Base-by-base conservation (phyloP, 2,113 vertebrate genomes). In the Cyrtonyx montezumae region DNA sequence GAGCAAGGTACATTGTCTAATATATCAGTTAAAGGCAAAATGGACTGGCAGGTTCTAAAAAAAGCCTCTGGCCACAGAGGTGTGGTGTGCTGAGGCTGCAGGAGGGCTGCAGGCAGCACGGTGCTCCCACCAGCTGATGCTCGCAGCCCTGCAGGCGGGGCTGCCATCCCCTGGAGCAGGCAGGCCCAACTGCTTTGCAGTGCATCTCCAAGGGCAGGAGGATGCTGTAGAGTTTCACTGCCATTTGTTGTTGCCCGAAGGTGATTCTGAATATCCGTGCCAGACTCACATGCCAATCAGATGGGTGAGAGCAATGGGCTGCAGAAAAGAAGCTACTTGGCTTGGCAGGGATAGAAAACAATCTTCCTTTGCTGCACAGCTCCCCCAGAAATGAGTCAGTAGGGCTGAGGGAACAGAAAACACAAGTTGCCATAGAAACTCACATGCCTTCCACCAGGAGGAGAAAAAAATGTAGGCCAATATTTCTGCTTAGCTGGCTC, bases 381-480 rank as follows among this genome's bases (percentile, higher is more conserved):
- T 96, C 82, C 95, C 95, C 96, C 80, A 96, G 88, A 94, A 97
- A 92, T 61, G 59, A 98, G 94, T 96, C 90, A 97, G 96, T 85
- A 94, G 94, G 96, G 77, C 95, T 92, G 70, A 91, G 18, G 55
- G 83, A 96, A 94, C 92, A 94, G 97, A 96, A 97, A 97, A 97
- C 93, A 91, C 91, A 95, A 97, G 98, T 97, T 98, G 96, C 97
- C 96, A 98, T 98, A 97, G 98, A 96, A 98, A 98, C 97, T 82
- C 90, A 10, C 94, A 94, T 96, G 96, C 95, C 90, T 96, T 97
- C 95, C 69, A 92, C 95, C 95, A 97, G 96, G 91, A 95, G 84
- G 80, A 76, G 88, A 36, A 93, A 53, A 67, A 93, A 97, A 98
- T 97, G 94, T 97, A 97, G 97, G 98, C 97, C 98, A 98, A 95